Evolutionary conservation across 2,797 vertebrate species (phyloP), one percentile per base, ranked within the genome.

Genomic region (Malurus leucopterus): DNA sequence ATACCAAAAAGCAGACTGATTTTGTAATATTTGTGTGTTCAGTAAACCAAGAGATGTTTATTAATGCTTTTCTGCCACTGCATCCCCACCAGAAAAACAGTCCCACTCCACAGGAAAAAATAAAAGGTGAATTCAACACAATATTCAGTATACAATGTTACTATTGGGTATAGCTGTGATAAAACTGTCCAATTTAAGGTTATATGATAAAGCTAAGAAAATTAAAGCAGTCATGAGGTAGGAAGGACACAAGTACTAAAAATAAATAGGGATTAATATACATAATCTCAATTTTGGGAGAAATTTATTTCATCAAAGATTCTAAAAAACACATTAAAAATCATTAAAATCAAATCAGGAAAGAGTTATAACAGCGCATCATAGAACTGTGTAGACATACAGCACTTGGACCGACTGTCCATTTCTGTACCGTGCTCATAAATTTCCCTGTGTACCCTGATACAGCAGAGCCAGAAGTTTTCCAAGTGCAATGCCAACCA

Each of bases 381-480:
- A 26, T 3, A 34, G 43, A 88, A 34, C 4, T 32, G 1, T 21
- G 24, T 12, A 12, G 11, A 22, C 13, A 34, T n/a, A 41, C 4
- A 13, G 38, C 43, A 57, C 3, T 21, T 49, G 13, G 62, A 30
- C 27, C 20, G 38, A 26, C 27, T 72, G 7, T 5, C 9, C 26
- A 57, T 0, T 26, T 65, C 44, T 36, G 6, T 4, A 32, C 8
- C 26, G 22, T 19, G 17, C 21, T 34, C 11, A 12, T 20, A 55
- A 58, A 57, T 44, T 26, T 19, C 5, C 26, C 23, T 20, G 4
- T 1, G 0, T n/a, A n/a, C 8, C 21, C 6, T 41, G 49, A 29
- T 14, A 36, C 6, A 47, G 49, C 27, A 59, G 49, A 73, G 49
- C 3, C 16, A 14, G 13, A n/a, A 44, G 54, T 40, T 68, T 27